Evolutionary conservation across 2,113 vertebrate genomes (phyloP).

Genomic region (Eclectus roratus): DNA sequence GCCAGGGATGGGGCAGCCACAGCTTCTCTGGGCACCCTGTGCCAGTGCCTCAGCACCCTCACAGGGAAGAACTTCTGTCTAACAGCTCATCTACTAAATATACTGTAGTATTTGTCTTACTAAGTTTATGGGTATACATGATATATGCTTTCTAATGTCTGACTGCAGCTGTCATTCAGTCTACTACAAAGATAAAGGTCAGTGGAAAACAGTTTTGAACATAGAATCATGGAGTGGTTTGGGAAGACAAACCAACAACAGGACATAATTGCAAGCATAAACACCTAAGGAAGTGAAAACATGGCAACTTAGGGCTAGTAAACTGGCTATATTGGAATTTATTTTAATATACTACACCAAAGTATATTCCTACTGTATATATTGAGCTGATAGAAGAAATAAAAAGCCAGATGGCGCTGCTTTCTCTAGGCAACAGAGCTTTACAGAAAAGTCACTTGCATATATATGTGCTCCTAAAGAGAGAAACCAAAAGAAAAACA

Average conservation of each 20-base stretch:
- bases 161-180: background rate
- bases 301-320: background rate
- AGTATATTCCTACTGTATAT: background rate
- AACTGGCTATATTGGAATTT: background rate
- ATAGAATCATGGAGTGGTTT: background rate
- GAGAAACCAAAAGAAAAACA: background rate
- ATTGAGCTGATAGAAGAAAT: background rate
- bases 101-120: background rate
- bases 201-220: background rate
- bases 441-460: background rate
- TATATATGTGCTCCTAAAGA: background rate
- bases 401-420: conserved; percentile 41
- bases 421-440: background rate
- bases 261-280: background rate
- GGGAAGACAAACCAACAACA: background rate
- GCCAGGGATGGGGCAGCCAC: background rate
- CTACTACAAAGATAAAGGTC: background rate
- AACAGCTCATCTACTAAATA: background rate
- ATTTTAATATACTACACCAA: background rate
- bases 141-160: background rate
- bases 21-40: background rate
- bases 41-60: background rate
- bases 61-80: background rate
- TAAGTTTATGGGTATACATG: background rate
- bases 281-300: background rate